Evolutionary conservation across 2,888 invertebrate genomes (phyloP).

Genomic region (Ornithoptera alexandrae): DNA sequence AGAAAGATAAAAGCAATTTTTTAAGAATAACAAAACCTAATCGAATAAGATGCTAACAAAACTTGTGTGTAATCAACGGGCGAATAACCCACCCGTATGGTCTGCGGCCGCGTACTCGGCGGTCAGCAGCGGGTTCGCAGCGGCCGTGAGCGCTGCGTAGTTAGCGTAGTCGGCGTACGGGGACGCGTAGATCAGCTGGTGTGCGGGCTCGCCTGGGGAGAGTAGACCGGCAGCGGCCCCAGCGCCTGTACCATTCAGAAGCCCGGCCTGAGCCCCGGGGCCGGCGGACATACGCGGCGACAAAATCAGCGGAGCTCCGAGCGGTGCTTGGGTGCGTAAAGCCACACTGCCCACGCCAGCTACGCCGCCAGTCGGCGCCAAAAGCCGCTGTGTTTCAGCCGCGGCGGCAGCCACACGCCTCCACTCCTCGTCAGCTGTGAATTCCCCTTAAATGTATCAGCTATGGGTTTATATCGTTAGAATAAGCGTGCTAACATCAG

Average conservation of each 20-base stretch:
- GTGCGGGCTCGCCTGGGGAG: slow-evolving; percentile 83
- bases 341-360: slow-evolving; percentile 81
- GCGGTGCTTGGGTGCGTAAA: slow-evolving; percentile 85
- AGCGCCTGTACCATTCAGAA: slow-evolving; percentile 77
- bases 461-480: slow-evolving; percentile 30
- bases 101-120: slow-evolving; percentile 90
- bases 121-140: slow-evolving; percentile 89
- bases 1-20: neutral
- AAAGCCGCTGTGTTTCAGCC: slow-evolving; percentile 88
- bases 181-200: slow-evolving; percentile 91
- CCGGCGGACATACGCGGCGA: slow-evolving; percentile 93
- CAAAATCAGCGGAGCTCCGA: slow-evolving; percentile 95
- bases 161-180: slow-evolving; percentile 94
- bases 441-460: slow-evolving; percentile 69
- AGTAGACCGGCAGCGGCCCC: slow-evolving; percentile 68
- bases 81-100: slow-evolving; percentile 94
- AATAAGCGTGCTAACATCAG: too few relatives aligned
- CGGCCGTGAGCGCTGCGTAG: slow-evolving; percentile 90
- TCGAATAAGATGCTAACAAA: slow-evolving; percentile 48
- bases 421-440: slow-evolving; percentile 91
- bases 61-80: slow-evolving; percentile 63
- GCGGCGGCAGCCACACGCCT: slow-evolving; percentile 90
- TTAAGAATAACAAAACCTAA: neutral
- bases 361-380: slow-evolving; percentile 77
- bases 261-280: slow-evolving; percentile 85